Percentiles rank a stretch among this genome's conserved stretches.
These are phyloP conservation scores for Stomatorhinus ivindoensis DNA, from an alignment of 2,113 vertebrate genomes.

Conservation along the genomic window DNA sequence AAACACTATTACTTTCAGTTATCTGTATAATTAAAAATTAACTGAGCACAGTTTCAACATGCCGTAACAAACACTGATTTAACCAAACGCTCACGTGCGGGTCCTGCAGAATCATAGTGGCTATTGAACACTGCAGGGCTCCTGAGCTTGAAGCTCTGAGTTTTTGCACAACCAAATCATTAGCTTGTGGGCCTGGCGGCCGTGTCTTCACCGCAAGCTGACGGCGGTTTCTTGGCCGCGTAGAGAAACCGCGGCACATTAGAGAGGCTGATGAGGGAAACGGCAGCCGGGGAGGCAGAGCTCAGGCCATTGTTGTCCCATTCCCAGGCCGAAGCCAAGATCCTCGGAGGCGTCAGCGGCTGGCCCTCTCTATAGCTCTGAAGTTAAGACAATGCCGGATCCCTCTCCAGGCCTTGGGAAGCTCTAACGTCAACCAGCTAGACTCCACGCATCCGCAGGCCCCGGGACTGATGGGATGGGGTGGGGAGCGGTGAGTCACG, in stretches of 20 bases:
- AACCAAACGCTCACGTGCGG: neutral
- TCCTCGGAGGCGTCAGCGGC: neutral
- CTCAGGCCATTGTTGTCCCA: neutral
- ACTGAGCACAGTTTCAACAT: neutral
- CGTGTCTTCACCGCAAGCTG: neutral
- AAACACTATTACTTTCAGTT: neutral
- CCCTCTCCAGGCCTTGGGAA: neutral
- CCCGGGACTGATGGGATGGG: neutral
- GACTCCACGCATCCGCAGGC: neutral
- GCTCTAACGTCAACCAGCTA: neutral
- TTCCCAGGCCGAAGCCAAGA: neutral
- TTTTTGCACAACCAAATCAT: neutral
- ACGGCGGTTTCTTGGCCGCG: neutral
- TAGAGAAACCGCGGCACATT: conserved; percentile 32
- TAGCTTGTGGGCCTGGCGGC: neutral
- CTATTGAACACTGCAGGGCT: neutral
- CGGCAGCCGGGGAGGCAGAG: neutral
- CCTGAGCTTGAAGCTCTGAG: neutral
- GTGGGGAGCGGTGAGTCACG: conserved; percentile 20
- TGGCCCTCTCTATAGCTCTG: neutral
- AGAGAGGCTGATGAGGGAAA: conserved; percentile 7
- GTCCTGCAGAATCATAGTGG: neutral
- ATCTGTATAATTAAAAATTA: neutral
- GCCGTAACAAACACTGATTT: neutral
- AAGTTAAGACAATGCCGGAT: neutral